These are phyloP conservation scores for Neria commutata DNA, from an alignment of 2,888 invertebrate species.

Conservation along the genomic window DNA sequence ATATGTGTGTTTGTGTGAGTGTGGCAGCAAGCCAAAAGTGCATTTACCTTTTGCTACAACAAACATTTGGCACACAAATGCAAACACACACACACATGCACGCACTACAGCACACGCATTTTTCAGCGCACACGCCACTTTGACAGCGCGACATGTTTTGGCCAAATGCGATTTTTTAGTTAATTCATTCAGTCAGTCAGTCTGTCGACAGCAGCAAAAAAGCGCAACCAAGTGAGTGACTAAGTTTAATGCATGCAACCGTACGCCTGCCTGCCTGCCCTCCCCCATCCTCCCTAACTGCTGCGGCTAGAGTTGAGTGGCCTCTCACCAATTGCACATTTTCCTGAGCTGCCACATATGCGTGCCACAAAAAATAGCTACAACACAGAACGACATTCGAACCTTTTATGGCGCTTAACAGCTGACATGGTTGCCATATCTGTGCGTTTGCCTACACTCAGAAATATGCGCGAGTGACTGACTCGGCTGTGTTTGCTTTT, in stretches of 20 bases:
- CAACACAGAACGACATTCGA: slow-evolving; percentile 14
- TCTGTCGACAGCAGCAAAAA: too few species aligned
- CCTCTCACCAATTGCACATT: too few species aligned
- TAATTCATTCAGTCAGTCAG: not conserved
- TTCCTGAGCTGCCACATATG: too few species aligned
- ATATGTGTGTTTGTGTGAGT: too few species aligned
- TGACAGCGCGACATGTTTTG: slow-evolving; percentile 10
- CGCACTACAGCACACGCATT: slow-evolving; percentile 10
- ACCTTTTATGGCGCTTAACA: slow-evolving; percentile 16
- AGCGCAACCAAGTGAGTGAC: too few species aligned
- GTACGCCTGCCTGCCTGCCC: too few species aligned
- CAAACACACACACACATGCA: too few species aligned
- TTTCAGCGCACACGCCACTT: not conserved
- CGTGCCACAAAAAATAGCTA: not conserved
- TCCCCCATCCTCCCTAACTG: too few species aligned
- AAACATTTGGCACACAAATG: slow-evolving; percentile 29
- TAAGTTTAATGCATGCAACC: too few species aligned
- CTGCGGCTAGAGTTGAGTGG: too few species aligned
- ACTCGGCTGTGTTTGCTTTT: not conserved
- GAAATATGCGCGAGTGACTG: slow-evolving; percentile 1
- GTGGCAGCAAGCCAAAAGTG: slow-evolving; percentile 35
- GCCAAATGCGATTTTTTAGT: slow-evolving; percentile 1
- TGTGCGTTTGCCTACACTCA: too few species aligned
- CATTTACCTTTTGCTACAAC: slow-evolving; percentile 50
- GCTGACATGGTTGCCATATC: too few species aligned